Percentiles rank a stretch among this genome's conserved stretches.
Evolutionary conservation across 2,888 invertebrate species (phyloP).

Genomic region (Drosophila mettleri): DNA sequence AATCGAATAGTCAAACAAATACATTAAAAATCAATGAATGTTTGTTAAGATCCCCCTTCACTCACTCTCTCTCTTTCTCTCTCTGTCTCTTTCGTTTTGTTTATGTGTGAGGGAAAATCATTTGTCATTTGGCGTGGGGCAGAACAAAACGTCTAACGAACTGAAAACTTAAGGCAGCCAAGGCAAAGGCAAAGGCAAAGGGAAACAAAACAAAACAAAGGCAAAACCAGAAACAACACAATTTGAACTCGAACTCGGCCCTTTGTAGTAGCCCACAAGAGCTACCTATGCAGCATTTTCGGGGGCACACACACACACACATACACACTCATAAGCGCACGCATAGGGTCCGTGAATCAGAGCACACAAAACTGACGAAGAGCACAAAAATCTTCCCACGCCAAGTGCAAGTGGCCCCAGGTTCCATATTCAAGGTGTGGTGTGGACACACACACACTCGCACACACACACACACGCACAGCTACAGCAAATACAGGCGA

Average conservation of each 20-base stretch:
- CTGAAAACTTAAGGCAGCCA: constrained; percentile 49
- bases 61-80: not conserved
- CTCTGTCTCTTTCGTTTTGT: constrained; percentile 1
- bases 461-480: constrained; percentile 32
- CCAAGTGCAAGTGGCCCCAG: constrained; percentile 75
- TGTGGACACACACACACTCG: constrained; percentile 50
- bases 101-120: constrained; percentile 61
- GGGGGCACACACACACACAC: constrained; percentile 23
- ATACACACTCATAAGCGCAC: constrained; percentile 9
- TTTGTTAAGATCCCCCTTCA: constrained; percentile 3
- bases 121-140: constrained; percentile 70
- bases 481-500: constrained; percentile 27
- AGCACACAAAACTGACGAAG: constrained; percentile 59
- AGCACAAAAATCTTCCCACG: constrained; percentile 84
- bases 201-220: constrained; percentile 22
- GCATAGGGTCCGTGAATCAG: constrained; percentile 70
- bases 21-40: constrained; percentile 77
- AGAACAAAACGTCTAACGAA: constrained; percentile 78
- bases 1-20: constrained; percentile 76
- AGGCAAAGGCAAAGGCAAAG: no score
- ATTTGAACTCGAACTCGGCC: constrained; percentile 39
- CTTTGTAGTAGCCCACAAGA: constrained; percentile 50
- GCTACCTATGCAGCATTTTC: constrained; percentile 60
- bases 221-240: constrained; percentile 26
- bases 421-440: constrained; percentile 70